Base-by-base conservation (phyloP, 1,140 invertebrate species). In the Telenomus remus region DNA sequence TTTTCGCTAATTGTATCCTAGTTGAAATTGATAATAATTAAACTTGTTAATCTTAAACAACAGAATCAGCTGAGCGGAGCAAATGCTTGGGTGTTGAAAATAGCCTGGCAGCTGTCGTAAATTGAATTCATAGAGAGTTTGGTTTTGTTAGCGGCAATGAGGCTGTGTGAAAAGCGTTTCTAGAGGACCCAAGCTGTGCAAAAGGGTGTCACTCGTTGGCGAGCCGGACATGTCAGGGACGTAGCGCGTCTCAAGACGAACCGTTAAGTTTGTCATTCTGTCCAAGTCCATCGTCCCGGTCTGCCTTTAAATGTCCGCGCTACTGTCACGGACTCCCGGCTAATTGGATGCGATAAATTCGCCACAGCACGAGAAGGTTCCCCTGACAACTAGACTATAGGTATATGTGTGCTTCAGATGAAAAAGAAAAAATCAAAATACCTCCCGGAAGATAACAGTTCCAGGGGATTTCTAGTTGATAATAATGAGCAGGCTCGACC, bases 291-390 rank as follows among this genome's bases (percentile, higher is more conserved):
- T 75, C 78, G 63, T 65, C 53, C 51, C 54, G 11, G 55, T 43
- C 79, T 70, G 56, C 60, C 76, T 79, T 78, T 79, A 79, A 76
- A 80, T 80, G 81, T 80, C 71, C 63, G 42, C 42, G 50, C 60
- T 74, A 65, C 50, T 75, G 80, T 79, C 80, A 80, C 76, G 69
- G 63, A 73, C 57, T 51, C 69, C 27, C 64, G 46, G 68, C 75
- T 85, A 85, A 85, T 86, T 84, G 84, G 80, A 84, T 79, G 71
- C 75, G 78, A 82, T 85, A 76, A 82, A 83, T 82, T 82, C 70
- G 65, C 69, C 53, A 55, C 53, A 57, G 19, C 48, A 35, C 46
- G 50, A 64, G 74, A 64, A 65, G 60, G 19, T 49, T 64, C 55
- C 33, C 16, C 65, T 54, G 44, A 44, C 46, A 61, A 53, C 50